Evolutionary conservation across 1,140 invertebrate species (phyloP).

Genomic region (Eubasilissa regina): DNA sequence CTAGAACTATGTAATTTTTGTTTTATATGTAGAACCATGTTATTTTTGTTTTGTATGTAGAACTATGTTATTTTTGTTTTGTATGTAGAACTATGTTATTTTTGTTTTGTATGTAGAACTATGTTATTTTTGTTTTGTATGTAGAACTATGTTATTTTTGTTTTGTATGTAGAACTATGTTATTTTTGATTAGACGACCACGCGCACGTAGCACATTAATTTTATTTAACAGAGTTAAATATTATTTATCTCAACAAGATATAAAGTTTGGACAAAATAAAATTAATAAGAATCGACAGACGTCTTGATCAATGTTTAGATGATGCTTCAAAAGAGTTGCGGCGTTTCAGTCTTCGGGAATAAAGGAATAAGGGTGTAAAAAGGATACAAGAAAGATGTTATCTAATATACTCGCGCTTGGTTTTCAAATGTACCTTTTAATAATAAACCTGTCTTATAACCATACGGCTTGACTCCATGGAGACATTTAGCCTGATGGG

Average conservation of each 20-base stretch:
- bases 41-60: no score
- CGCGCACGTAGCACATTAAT: no score
- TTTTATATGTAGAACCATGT: no score
- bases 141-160: no score
- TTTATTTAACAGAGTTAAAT: no score
- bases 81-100: no score
- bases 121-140: no score
- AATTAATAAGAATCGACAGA: not conserved
- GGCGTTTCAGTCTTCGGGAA: not conserved
- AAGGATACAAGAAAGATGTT: conserved; percentile 8
- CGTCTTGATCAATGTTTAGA: conserved; percentile 18
- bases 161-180: not conserved
- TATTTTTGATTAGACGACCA: not conserved
- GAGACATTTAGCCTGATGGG: conserved; percentile 40
- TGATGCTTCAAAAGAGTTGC: conserved; percentile 5
- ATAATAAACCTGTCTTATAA: conserved; percentile 1
- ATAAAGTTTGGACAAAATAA: not conserved
- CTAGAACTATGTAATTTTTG: no score
- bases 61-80: no score
- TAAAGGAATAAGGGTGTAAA: not conserved
- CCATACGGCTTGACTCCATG: not conserved
- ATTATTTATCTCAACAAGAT: no score
- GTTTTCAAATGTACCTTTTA: conserved; percentile 3
- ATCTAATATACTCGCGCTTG: not conserved
- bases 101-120: no score